phyloP scores from a whole-genome alignment of 1,140 invertebrate species.

The Hypsibius dujardini region DNA sequence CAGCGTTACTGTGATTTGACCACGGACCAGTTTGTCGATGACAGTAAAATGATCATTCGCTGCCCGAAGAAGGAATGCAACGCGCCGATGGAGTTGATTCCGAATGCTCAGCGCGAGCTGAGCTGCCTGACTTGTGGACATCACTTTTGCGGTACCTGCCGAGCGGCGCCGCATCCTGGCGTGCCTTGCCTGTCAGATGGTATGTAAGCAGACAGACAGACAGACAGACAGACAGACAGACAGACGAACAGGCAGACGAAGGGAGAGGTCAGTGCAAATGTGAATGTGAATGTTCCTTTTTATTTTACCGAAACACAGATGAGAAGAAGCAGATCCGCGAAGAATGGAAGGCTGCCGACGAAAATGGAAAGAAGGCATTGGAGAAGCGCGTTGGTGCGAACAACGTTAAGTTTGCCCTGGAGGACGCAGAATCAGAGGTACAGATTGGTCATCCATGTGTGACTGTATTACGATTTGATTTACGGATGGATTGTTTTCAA shows the following conservation, averaged over 20 bases:
- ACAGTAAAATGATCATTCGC: neutral
- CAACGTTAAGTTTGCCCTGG: neutral
- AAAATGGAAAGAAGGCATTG: neutral
- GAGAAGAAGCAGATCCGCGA: constrained; percentile 15
- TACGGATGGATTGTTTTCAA: too few species aligned
- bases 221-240: too few species aligned
- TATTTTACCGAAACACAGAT: neutral
- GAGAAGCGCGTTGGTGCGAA: neutral
- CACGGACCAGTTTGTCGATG: constrained; percentile 4
- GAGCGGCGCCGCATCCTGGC: neutral
- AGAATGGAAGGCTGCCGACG: constrained; percentile 14
- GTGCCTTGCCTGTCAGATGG: constrained; percentile 3
- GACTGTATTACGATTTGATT: too few species aligned
- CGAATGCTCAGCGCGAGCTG: neutral
- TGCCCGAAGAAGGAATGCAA: constrained; percentile 10
- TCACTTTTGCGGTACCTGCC: constrained; percentile 2
- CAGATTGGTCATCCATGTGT: too few species aligned
- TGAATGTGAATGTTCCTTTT: too few species aligned
- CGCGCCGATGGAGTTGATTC: neutral
- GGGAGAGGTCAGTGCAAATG: too few species aligned
- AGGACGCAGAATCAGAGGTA: constrained; percentile 8
- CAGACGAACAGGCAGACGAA: too few species aligned
- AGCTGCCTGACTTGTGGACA: neutral
- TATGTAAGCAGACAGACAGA: neutral
- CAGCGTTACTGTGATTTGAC: constrained; percentile 16